Base-by-base conservation (phyloP, 2,888 invertebrate genomes). In the Chymomyza procnemis region DNA sequence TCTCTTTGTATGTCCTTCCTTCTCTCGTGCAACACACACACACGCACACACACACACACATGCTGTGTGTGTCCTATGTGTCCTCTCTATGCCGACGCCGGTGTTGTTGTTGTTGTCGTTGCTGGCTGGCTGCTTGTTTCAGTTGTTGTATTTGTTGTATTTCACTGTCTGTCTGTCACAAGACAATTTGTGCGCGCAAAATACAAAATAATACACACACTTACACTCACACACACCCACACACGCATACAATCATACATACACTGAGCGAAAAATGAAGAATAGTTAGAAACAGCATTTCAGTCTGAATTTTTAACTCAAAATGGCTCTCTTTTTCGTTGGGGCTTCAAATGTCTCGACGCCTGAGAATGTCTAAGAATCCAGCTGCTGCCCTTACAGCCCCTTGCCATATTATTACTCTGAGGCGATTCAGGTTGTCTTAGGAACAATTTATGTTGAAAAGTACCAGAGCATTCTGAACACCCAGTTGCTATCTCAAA, bases 131-230 rank as follows among this genome's bases (percentile, higher is more conserved):
- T 34, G 14, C 1, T 61, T 61, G 61, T 61, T 50, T 16, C 19
- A 55, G 57, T 34, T 21, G 19, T 22, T 16, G 16, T 56, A 26
- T 70, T 73, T 80, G 76, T 73, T 83, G 80, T 83, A n/a, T 85
- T 78, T 80, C 84, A 77, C 87, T 85, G 86, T 83, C 87, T 85
- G 86, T 83, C 84, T 85, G 87, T 87, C 83, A 83, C 87, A 83
- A 87, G 83, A 87, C 87, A 83, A 83, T 83, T 83, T 83, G 83
- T 83, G 84, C 79, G 87, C 86, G 83, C 83, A 87, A 80, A 83
- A 87, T 74, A 84, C 79, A 83, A 83, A 87, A 83, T 83, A 87
- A 85, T 85, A 80, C 79, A 87, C 83, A 80, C 61, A 70, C 57
- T 71, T 56, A 75, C 57, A 63, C 16, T 14, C 4, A 60, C 47